phyloP scores from a whole-genome alignment of 2,113 vertebrate species.

The Ranitomeya variabilis region DNA sequence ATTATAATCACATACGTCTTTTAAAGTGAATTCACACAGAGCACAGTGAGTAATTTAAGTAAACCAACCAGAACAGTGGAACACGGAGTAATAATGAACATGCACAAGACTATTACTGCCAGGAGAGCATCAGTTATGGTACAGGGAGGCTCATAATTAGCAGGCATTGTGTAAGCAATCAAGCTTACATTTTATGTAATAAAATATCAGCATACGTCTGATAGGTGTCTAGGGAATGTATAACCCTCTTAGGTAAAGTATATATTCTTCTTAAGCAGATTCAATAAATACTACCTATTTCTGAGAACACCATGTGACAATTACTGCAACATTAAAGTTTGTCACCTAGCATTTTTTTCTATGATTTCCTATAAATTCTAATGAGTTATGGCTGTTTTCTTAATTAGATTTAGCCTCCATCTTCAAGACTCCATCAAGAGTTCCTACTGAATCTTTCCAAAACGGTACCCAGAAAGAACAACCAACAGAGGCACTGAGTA shows the following conservation, averaged over 20 bases:
- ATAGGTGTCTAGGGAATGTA: not conserved
- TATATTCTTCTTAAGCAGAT: not conserved
- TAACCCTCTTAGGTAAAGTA: not conserved
- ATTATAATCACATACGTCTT: constrained; percentile 26
- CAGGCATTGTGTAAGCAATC: not conserved
- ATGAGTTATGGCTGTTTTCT: no score
- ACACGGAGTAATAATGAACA: not conserved
- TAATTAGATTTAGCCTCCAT: no score
- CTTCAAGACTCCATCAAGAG: no score
- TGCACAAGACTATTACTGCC: not conserved
- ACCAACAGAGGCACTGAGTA: no score
- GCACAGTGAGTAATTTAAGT: constrained; percentile 6
- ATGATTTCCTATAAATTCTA: no score
- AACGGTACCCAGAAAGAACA: no score
- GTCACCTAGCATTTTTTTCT: no score
- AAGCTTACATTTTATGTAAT: not conserved
- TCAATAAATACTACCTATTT: not conserved
- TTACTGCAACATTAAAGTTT: no score
- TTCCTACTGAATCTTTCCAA: no score
- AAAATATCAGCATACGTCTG: not conserved
- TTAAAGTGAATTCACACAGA: constrained; percentile 15
- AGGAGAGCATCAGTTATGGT: not conserved
- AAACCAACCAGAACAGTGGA: constrained; percentile 16
- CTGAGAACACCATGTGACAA: no score
- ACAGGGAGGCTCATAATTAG: not conserved